Evolutionary conservation across 2,113 vertebrate species (phyloP).

Genomic region (Hippocampus barbouri): DNA sequence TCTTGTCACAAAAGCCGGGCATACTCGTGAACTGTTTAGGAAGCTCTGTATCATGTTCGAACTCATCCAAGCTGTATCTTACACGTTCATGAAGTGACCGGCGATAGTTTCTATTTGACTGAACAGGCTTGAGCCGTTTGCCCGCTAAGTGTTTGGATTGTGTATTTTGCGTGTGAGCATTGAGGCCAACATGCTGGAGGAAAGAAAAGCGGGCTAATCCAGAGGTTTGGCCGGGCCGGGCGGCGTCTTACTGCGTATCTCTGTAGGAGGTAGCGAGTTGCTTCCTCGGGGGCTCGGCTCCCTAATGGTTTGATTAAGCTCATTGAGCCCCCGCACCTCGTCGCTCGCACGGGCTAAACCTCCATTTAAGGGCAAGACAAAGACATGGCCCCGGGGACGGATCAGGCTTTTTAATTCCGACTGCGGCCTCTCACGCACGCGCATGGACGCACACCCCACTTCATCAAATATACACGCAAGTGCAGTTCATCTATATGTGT

Average conservation of each 20-base stretch:
- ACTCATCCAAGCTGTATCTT: no score
- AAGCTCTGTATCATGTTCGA: no score
- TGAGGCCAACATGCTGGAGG: neutral
- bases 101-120: no score
- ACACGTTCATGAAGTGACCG: no score
- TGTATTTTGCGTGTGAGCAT: neutral
- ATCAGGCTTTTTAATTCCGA: slow-evolving; percentile 69
- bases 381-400: slow-evolving; percentile 57
- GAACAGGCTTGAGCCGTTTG: no score
- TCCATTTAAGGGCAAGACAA: slow-evolving; percentile 84
- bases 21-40: no score
- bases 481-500: no score
- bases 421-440: slow-evolving; percentile 49
- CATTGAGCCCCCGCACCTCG: slow-evolving; percentile 64
- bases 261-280: slow-evolving; percentile 57
- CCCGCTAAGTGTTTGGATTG: neutral
- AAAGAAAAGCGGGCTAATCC: slow-evolving; percentile 42
- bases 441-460: neutral
- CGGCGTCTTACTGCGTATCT: slow-evolving; percentile 63
- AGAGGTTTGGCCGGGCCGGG: slow-evolving; percentile 49
- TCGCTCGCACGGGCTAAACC: slow-evolving; percentile 72
- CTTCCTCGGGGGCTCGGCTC: slow-evolving; percentile 66
- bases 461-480: no score
- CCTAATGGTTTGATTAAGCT: slow-evolving; percentile 75
- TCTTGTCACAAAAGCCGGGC: no score